Evolutionary conservation across 23 tunicate species (phyloP), one percentile per base, ranked within the genome.

Genomic region (Ciona savignyi): DNA sequence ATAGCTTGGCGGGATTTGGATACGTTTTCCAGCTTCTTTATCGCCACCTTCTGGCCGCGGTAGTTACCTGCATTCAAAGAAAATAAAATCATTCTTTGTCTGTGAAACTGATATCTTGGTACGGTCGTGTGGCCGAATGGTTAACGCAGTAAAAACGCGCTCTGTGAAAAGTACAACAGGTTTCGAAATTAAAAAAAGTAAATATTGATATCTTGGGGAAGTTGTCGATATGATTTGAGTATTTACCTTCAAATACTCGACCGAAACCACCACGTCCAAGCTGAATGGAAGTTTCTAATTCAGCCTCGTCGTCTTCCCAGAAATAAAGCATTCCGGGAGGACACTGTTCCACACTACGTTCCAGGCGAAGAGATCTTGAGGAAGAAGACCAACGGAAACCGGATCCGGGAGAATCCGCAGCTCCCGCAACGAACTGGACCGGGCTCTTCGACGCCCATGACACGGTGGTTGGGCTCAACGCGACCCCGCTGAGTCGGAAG

Each of bases 221-320:
- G n/a, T n/a, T n/a, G n/a, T n/a, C n/a, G n/a, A n/a, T n/a, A n/a
- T n/a, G n/a, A n/a, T n/a, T n/a, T n/a, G n/a, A n/a, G n/a, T n/a
- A n/a, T n/a, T n/a, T 4, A 82, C 96, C 96, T 82, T 78, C 75
- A 60, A 77, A 88, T 0, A 88, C 96, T 72, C 73, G 83, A 31
- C 96, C 96, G 35, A 88, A 88, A 25, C 96, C 96, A 15, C 96
- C 96, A 4, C 72, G 62, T 0, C 96, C 96, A 23, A 88, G 29
- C 29, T 82, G 74, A 29, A 82, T 88, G 21, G 73, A 56, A 0
- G 78, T 68, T 2, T 72, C 56, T 6, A 88, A 32, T 35, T 88
- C 88, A 0, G 75, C 67, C 31, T 72, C 83, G 34, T 78, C 77
- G 23, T 88, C 96, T n/a, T 78, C 74, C 96, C 96, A 88, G 34